These are phyloP conservation scores for Petromus typicus DNA, from an alignment of 2,113 vertebrate genomes.

Conservation along the genomic window DNA sequence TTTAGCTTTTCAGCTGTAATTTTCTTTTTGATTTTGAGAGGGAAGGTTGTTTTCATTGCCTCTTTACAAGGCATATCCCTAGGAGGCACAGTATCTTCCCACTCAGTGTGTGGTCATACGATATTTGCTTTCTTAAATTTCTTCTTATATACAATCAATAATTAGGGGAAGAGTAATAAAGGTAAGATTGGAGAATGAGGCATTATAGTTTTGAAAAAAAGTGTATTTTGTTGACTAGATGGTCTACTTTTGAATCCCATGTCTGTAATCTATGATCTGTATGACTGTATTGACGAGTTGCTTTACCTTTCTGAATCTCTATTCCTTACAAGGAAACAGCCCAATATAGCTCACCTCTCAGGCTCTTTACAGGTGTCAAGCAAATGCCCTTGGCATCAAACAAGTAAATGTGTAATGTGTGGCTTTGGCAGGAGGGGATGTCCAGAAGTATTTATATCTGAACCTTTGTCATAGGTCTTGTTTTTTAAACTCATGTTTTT, in stretches of 20 bases:
- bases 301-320: background rate
- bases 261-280: background rate
- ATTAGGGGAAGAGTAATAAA: background rate
- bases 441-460: background rate
- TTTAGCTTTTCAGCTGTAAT: background rate
- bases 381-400: background rate
- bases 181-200: background rate
- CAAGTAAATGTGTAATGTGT: background rate
- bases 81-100: background rate
- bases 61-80: background rate
- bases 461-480: background rate
- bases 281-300: background rate
- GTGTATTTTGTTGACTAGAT: background rate
- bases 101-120: background rate
- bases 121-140: slow-evolving; percentile 19
- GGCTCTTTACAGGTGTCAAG: background rate
- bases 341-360: background rate
- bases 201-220: background rate
- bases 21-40: background rate
- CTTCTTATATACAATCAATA: background rate
- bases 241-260: background rate
- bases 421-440: background rate
- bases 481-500: background rate
- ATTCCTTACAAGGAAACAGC: background rate
- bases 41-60: background rate